phyloP scores from a whole-genome alignment of 2,113 vertebrate species.

The Bos indicus region DNA sequence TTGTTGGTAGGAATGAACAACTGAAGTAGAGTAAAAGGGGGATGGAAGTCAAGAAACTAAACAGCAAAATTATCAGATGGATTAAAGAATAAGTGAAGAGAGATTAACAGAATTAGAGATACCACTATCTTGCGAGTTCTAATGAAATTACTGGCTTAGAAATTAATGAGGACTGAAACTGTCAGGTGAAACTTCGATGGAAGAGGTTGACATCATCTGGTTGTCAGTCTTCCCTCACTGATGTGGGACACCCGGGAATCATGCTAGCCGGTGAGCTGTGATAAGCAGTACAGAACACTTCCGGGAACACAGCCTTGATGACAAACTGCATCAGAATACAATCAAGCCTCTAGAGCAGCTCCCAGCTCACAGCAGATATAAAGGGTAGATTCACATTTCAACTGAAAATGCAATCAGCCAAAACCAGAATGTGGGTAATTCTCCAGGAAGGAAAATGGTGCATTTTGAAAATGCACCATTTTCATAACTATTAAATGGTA shows the following conservation, averaged over 20 bases:
- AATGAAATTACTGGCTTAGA: not conserved
- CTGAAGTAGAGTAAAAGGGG: not conserved
- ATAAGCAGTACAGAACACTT: not conserved
- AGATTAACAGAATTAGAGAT: not conserved
- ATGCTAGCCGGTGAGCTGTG: fast-evolving
- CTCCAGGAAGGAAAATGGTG: not conserved
- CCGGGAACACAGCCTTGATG: not conserved
- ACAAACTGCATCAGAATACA: not conserved
- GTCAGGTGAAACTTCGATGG: not conserved
- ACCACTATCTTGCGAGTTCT: not conserved
- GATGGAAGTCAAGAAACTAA: not conserved
- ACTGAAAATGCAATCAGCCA: not conserved
- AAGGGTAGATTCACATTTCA: not conserved
- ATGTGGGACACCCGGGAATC: not conserved
- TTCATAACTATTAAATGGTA: not conserved
- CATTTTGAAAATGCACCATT: no score
- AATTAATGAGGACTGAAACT: not conserved
- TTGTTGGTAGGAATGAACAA: not conserved
- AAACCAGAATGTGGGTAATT: not conserved
- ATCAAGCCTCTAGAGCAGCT: not conserved
- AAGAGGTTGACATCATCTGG: not conserved
- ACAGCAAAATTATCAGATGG: not conserved
- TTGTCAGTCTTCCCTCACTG: not conserved
- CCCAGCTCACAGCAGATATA: not conserved
- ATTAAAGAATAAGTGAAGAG: not conserved